phyloP scores from a whole-genome alignment of 2,888 invertebrate species.

The Magallana nippona region DNA sequence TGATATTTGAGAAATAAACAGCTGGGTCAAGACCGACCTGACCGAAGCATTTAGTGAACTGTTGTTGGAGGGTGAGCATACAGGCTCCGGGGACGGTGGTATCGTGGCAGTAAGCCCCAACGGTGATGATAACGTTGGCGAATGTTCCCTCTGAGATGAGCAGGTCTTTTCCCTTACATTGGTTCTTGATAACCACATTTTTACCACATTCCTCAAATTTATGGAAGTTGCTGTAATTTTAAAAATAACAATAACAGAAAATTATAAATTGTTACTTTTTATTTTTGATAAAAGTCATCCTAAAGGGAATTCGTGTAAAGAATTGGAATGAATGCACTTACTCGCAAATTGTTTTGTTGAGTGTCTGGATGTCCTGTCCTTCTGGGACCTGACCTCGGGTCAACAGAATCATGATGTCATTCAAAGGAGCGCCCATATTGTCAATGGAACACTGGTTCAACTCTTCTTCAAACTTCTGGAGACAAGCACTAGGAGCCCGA shows the following conservation, averaged over 20 bases:
- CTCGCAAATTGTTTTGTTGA: constrained; percentile 62
- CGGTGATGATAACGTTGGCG: constrained; percentile 61
- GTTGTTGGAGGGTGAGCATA: constrained; percentile 61
- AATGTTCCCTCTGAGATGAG: constrained; percentile 58
- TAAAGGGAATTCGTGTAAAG: too few relatives aligned
- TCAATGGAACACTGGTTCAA: constrained; percentile 59
- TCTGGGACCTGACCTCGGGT: constrained; percentile 59
- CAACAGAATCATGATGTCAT: constrained; percentile 57
- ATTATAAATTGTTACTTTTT: neutral
- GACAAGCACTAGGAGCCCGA: constrained; percentile 55
- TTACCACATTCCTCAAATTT: constrained; percentile 59
- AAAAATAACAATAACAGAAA: neutral
- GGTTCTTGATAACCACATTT: constrained; percentile 48
- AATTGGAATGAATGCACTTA: constrained; percentile 45
- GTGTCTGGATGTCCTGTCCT: constrained; percentile 52
- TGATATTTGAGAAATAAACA: constrained; percentile 59
- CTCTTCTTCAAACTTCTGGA: constrained; percentile 58
- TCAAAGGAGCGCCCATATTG: constrained; percentile 56
- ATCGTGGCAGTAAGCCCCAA: constrained; percentile 60
- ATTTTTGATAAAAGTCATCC: too few relatives aligned
- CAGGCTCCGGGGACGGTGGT: constrained; percentile 62
- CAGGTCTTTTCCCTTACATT: constrained; percentile 54
- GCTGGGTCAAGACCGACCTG: constrained; percentile 58
- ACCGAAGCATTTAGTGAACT: constrained; percentile 61
- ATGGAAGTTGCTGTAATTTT: constrained; percentile 57